Percentiles rank a stretch among this genome's conserved stretches.
phyloP scores from a whole-genome alignment of 1,140 invertebrate genomes.

The Andrena cerasifolii region DNA sequence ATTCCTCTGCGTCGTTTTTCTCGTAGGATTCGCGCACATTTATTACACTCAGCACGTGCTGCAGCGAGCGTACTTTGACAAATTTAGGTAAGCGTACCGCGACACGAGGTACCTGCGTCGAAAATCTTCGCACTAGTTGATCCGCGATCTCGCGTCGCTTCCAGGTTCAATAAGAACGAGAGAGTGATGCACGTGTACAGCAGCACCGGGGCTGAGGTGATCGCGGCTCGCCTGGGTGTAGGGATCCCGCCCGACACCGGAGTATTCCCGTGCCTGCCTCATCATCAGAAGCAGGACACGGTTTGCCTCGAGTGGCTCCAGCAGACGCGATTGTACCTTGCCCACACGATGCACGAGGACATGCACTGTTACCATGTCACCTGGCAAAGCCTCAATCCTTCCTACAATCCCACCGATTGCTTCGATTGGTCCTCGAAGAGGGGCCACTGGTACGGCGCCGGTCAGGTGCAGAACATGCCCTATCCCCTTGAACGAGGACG shows the following conservation, averaged over 20 bases:
- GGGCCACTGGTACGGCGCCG: constrained; percentile 92
- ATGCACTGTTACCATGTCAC: constrained; percentile 90
- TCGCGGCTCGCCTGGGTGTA: constrained; percentile 87
- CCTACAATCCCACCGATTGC: constrained; percentile 90
- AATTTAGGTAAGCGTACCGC: constrained; percentile 84
- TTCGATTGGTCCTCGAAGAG: constrained; percentile 88
- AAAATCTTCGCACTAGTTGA: too few relatives aligned
- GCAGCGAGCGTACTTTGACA: constrained; percentile 91
- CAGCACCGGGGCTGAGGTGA: constrained; percentile 87
- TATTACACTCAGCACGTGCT: constrained; percentile 92
- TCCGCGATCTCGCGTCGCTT: neutral
- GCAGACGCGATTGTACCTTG: constrained; percentile 88
- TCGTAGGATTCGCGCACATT: constrained; percentile 91
- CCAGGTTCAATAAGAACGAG: constrained; percentile 90
- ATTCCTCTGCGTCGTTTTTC: constrained; percentile 90
- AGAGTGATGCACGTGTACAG: constrained; percentile 89
- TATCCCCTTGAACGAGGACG: constrained; percentile 90
- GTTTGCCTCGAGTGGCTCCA: constrained; percentile 92
- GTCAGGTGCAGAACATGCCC: constrained; percentile 88
- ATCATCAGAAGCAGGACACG: constrained; percentile 83
- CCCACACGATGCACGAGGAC: constrained; percentile 82
- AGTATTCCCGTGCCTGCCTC: constrained; percentile 88
- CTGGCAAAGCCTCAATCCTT: constrained; percentile 88
- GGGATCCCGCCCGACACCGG: constrained; percentile 80
- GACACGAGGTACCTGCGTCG: too few relatives aligned